phyloP scores from a whole-genome alignment of 2,113 vertebrate species.

The Accipiter cooperii region DNA sequence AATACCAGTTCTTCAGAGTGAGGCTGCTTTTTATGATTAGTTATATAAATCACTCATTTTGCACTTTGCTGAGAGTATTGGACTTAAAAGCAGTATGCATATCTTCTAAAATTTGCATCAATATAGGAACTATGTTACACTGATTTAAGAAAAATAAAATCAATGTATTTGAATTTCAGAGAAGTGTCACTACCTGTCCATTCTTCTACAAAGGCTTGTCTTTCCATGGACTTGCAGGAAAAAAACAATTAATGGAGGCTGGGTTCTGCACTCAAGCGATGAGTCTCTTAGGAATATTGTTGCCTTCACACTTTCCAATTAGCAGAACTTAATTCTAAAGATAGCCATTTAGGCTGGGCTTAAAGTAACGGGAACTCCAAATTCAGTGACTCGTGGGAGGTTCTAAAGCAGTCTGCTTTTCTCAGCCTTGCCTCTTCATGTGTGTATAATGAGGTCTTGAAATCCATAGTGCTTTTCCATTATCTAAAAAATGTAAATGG shows the following conservation, averaged over 20 bases:
- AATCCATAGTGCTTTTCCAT: not conserved
- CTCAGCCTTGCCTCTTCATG: constrained; percentile 23
- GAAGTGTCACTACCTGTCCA: not conserved
- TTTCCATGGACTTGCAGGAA: not conserved
- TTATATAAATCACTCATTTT: not conserved
- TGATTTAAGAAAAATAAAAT: not conserved
- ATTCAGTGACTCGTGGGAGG: constrained; percentile 41
- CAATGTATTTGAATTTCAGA: not conserved
- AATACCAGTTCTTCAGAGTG: not conserved
- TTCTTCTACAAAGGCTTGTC: not conserved
- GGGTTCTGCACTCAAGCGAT: not conserved
- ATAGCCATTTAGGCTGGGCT: constrained; percentile 4
- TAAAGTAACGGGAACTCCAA: constrained; percentile 41
- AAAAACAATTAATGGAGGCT: not conserved
- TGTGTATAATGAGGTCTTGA: not conserved
- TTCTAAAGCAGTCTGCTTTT: constrained; percentile 26
- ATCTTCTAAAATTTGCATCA: not conserved
- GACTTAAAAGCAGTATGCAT: not conserved
- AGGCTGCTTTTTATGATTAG: not conserved
- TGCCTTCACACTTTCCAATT: not conserved
- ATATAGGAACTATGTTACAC: not conserved
- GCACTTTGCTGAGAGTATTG: not conserved
- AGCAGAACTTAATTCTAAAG: constrained; percentile 26
- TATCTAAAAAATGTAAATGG: not conserved
- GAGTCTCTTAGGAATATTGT: not conserved